Conservation (phyloP, 2,888 invertebrate genomes). For the Sphaerophoria taeniata region DNA sequence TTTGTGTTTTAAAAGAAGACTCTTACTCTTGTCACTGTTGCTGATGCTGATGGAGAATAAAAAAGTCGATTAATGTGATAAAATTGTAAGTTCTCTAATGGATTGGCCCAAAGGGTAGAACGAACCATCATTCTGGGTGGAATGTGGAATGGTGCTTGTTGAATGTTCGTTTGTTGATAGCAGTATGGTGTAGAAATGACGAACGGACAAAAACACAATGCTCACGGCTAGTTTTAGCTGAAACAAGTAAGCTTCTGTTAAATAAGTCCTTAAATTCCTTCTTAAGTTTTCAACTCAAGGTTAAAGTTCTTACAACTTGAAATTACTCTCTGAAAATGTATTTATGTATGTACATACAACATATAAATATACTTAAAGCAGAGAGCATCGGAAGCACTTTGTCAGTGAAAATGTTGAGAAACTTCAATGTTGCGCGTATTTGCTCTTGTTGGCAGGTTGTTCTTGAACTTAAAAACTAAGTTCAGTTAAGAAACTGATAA, state of each 20-base stretch:
- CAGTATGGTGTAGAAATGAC: constrained; percentile 22
- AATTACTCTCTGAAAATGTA: constrained; percentile 26
- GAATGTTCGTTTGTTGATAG: not conserved
- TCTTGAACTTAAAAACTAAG: not conserved
- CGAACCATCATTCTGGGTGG: constrained; percentile 1
- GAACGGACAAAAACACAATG: constrained; percentile 19
- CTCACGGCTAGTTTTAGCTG: not conserved
- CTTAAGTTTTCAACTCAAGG: constrained; percentile 7
- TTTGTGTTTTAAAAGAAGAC: not conserved
- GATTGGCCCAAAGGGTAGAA: constrained; percentile 63
- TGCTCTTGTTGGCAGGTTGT: too few relatives aligned
- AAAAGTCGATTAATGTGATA: constrained; percentile 62
- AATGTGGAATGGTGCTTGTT: not conserved
- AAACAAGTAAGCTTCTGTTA: constrained; percentile 38
- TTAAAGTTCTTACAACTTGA: constrained; percentile 62
- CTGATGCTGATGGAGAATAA: not conserved
- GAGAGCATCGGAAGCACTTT: constrained; percentile 43
- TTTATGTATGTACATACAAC: not conserved
- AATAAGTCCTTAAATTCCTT: constrained; percentile 53
- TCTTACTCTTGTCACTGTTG: not conserved
- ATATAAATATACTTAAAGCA: constrained; percentile 21
- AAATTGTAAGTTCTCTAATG: constrained; percentile 61
- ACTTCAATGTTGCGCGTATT: too few relatives aligned
- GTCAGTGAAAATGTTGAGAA: constrained; percentile 25
- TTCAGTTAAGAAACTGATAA: constrained; percentile 17